phyloP scores from a whole-genome alignment of 2,888 invertebrate genomes.

The Papilio demoleus region DNA sequence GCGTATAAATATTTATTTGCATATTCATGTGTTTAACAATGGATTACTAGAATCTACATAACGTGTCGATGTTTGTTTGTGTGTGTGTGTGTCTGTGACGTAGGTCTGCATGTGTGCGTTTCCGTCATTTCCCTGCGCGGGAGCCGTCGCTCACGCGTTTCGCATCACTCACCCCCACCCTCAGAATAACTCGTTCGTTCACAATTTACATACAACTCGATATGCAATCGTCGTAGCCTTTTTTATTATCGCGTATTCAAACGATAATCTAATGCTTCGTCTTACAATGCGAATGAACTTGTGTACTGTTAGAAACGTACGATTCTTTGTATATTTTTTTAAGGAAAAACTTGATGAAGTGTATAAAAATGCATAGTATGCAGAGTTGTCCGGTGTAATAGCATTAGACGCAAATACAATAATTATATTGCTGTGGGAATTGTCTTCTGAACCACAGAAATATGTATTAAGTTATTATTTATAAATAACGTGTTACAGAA shows the following conservation, averaged over 20 bases:
- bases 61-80: slow-evolving; percentile 46
- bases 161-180: slow-evolving; percentile 80
- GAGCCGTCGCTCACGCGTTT: slow-evolving; percentile 81
- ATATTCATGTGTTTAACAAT: slow-evolving; percentile 65
- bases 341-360: slow-evolving; percentile 5
- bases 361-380: slow-evolving; percentile 17
- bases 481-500: no score
- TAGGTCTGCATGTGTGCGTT: slow-evolving; percentile 57
- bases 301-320: slow-evolving; percentile 15
- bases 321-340: slow-evolving; percentile 7
- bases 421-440: not conserved
- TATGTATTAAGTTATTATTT: no score
- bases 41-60: slow-evolving; percentile 65
- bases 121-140: slow-evolving; percentile 77
- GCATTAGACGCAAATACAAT: not conserved
- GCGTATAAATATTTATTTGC: slow-evolving; percentile 72
- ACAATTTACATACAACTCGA: slow-evolving; percentile 75
- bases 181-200: slow-evolving; percentile 72
- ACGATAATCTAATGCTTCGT: slow-evolving; percentile 65
- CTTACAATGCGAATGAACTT: slow-evolving; percentile 42
- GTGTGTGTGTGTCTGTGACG: slow-evolving; percentile 44
- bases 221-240: slow-evolving; percentile 54
- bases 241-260: slow-evolving; percentile 61
- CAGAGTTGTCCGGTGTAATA: not conserved
- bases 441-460: not conserved